These are phyloP conservation scores for Chalcis sispes DNA, from an alignment of 2,888 invertebrate species.

Conservation along the genomic window DNA sequence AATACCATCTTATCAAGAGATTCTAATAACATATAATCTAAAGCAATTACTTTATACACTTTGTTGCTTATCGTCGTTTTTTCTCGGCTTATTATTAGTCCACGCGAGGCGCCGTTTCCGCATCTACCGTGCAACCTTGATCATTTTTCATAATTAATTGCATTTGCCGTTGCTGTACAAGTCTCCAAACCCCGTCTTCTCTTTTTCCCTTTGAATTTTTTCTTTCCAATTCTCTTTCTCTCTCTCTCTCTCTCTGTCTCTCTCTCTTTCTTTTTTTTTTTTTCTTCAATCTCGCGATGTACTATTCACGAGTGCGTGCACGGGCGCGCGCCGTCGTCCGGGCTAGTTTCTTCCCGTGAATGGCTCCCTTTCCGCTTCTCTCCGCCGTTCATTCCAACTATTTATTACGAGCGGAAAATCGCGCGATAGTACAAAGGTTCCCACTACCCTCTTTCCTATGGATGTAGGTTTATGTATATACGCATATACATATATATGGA, in stretches of 20 bases:
- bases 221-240: neutral
- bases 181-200: neutral
- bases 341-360: slow-evolving; percentile 10
- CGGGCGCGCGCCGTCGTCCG: neutral
- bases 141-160: no score
- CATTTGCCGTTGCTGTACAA: neutral
- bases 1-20: no score
- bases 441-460: neutral
- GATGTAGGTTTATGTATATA: neutral
- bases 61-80: no score
- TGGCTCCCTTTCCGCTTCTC: neutral
- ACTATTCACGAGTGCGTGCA: neutral
- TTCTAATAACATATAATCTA: no score
- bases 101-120: no score
- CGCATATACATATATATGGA: neutral
- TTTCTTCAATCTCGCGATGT: neutral
- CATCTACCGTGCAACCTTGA: no score
- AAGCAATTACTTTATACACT: no score
- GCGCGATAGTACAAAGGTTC: slow-evolving; percentile 23
- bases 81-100: no score
- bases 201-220: neutral
- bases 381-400: slow-evolving; percentile 22
- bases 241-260: neutral
- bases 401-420: slow-evolving; percentile 37
- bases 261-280: neutral